Percentiles rank a stretch among this genome's conserved stretches.
Conservation (phyloP, 2,888 invertebrate species). For the Hemaris fuciformis region DNA sequence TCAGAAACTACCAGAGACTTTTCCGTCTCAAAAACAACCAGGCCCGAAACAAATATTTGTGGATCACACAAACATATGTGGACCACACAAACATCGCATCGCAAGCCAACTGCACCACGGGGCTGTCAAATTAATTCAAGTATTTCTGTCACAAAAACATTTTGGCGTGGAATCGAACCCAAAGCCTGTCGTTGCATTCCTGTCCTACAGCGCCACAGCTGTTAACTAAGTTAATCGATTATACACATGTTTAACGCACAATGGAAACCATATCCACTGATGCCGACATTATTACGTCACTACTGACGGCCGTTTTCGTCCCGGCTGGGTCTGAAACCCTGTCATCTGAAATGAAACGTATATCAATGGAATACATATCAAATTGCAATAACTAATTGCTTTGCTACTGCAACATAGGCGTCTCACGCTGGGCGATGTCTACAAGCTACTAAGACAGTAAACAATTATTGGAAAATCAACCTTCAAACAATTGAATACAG, state of each 20-base stretch:
- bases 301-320: not conserved
- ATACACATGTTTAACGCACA: not conserved
- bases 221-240: not conserved
- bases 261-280: not conserved
- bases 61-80: no score
- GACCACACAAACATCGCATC: no score
- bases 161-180: no score
- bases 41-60: no score
- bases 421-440: not conserved
- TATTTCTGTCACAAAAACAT: no score
- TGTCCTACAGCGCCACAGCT: no score
- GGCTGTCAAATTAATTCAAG: no score
- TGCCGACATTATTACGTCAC: not conserved
- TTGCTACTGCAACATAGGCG: not conserved
- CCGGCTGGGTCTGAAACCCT: not conserved
- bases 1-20: no score
- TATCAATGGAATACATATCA: not conserved
- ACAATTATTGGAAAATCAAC: not conserved
- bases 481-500: not conserved
- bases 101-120: no score
- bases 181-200: no score
- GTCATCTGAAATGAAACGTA: not conserved
- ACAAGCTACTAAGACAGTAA: not conserved
- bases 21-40: no score
- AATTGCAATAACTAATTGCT: not conserved